These are phyloP conservation scores for Drosophila eohydei DNA, from an alignment of 2,888 invertebrate species.

Conservation along the genomic window DNA sequence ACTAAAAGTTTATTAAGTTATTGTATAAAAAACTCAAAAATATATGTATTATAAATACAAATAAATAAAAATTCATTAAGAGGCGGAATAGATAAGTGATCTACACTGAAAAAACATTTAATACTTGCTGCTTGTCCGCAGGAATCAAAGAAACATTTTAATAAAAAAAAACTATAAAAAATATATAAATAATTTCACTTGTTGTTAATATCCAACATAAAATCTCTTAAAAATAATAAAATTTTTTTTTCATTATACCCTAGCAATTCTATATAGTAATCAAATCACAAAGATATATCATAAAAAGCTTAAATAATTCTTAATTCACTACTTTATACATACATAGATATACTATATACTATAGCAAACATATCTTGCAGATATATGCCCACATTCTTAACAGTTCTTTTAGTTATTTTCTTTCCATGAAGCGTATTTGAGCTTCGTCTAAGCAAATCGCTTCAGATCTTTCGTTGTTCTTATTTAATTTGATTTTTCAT, in stretches of 20 bases:
- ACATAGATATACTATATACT: background rate
- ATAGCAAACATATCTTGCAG: background rate
- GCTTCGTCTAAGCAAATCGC: background rate
- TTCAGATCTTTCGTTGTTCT: constrained; percentile 5
- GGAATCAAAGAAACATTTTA: too few species aligned
- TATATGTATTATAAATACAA: background rate
- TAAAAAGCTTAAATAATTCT: background rate
- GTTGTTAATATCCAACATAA: too few species aligned
- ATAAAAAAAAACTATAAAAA: too few species aligned
- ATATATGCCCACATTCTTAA: background rate
- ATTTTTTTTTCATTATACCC: background rate
- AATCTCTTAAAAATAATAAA: background rate
- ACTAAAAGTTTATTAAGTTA: background rate
- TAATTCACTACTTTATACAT: background rate
- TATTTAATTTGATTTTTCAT: constrained; percentile 35
- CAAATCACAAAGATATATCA: background rate
- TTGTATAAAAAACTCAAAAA: background rate
- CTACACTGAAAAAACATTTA: too few species aligned
- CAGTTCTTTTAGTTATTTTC: background rate
- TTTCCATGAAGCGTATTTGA: constrained; percentile 8
- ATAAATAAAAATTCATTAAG: background rate
- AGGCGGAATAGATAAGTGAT: too few species aligned
- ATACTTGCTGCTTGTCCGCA: too few species aligned
- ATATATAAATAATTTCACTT: too few species aligned
- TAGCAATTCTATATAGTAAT: background rate